Base-by-base conservation (phyloP, 2,888 invertebrate species). In the Lasioglossum lativentre region DNA sequence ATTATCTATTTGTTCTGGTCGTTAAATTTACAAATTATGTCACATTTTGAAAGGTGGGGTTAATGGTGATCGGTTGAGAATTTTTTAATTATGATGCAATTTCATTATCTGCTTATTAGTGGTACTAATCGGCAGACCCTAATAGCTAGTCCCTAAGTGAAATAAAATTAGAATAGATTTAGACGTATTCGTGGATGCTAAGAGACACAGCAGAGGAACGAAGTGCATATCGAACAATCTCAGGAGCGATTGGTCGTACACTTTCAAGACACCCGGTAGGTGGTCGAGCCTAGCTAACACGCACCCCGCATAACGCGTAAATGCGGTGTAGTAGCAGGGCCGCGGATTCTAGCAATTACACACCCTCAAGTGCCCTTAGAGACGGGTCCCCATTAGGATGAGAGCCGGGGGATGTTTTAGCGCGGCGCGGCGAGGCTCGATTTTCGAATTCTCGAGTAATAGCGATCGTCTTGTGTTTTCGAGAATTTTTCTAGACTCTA, bases 271-370 rank as follows among this genome's bases (percentile, higher is more conserved):
- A 94, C 92, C 93, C 93, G 89, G 92, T 94, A 93, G 87, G 90
- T 89, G 90, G 88, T 87, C 90, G 92, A 90, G 88, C 78, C 85
- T 90, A 86, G 85, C 90, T 89, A 87, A 89, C 90, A 90, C 91
- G 92, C 92, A 92, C 91, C 91, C 92, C 88, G 90, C 89, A 91
- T 89, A 92, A 90, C 92, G 91, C 92, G 92, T 93, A 94, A 91
- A 94, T 94, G 93, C 91, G 93, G 92, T 94, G 91, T 93, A 93
- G 93, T 93, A 92, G 92, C 93, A 90, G 94, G 94, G 93, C 94
- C 93, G 94, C 94, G 93, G 94, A 94, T 95, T 94, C 94, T 93
- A 94, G 95, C 94, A 95, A 95, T 95, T 95, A 95, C 95, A 94
- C 92, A 92, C 93, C 94, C 93, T 95, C 94, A 90, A 95, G 95